Evolutionary conservation across 2,797 vertebrate genomes (phyloP).

Genomic region (Hippopotamyrus pictus): DNA sequence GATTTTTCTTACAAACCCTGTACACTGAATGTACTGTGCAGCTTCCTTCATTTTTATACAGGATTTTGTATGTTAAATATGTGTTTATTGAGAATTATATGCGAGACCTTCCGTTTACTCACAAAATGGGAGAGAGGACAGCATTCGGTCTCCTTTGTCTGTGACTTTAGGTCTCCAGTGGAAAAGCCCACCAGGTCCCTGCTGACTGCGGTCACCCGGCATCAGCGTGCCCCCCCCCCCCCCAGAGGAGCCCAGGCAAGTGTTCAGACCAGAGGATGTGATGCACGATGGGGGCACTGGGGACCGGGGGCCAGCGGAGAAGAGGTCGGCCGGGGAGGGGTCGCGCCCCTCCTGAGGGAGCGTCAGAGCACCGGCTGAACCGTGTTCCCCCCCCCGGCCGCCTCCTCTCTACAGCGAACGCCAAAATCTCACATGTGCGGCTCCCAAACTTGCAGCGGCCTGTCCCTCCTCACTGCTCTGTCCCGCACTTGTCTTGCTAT

Average conservation of each 20-base stretch:
- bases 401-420: not conserved
- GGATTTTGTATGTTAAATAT: not conserved
- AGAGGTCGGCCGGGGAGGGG: not conserved
- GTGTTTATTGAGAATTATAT: not conserved
- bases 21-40: not conserved
- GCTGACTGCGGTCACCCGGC: conserved; percentile 59
- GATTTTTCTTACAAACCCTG: not conserved
- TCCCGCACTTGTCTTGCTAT: not conserved
- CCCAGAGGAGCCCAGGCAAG: not conserved
- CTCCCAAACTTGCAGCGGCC: not conserved
- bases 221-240: conserved; percentile 54
- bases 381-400: not conserved
- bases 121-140: not conserved
- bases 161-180: conserved; percentile 27
- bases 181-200: conserved; percentile 44
- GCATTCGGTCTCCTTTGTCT: not conserved
- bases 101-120: not conserved
- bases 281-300: not conserved
- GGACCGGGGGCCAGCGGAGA: not conserved
- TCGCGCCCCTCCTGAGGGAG: not conserved
- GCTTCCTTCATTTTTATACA: not conserved
- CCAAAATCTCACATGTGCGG: not conserved
- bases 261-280: not conserved
- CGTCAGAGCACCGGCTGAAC: not conserved
- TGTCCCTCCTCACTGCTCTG: not conserved